Percentiles rank a stretch among this genome's conserved stretches.
Evolutionary conservation across 2,113 vertebrate species (phyloP).

Genomic region (Thunnus thynnus): DNA sequence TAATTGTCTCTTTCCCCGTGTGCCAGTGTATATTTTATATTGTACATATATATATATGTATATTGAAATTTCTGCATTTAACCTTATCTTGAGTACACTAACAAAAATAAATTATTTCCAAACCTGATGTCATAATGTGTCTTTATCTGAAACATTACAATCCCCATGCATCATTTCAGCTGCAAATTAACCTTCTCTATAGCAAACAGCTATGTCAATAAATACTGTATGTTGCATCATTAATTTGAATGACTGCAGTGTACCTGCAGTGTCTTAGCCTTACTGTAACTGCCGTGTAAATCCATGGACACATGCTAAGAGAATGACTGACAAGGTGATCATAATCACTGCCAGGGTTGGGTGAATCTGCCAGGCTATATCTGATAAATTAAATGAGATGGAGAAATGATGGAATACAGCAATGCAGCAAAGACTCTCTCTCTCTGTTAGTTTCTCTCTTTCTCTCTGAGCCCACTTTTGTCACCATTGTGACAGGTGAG

Average conservation of each 20-base stretch:
- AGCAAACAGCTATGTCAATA: too few relatives aligned
- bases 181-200: not conserved
- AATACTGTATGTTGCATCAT: not conserved
- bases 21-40: too few relatives aligned
- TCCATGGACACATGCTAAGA: constrained; percentile 16
- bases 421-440: constrained; percentile 12
- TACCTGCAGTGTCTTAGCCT: not conserved
- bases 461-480: constrained; percentile 24
- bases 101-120: not conserved
- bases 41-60: too few relatives aligned
- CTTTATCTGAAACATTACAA: not conserved
- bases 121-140: not conserved
- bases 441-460: constrained; percentile 17
- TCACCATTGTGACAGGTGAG: constrained; percentile 50
- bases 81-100: not conserved
- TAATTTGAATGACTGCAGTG: not conserved
- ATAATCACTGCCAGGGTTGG: constrained; percentile 55
- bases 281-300: constrained; percentile 1
- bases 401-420: constrained; percentile 48
- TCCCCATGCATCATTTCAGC: not conserved
- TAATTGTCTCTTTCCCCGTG: too few relatives aligned
- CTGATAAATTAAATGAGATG: constrained; percentile 66
- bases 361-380: constrained; percentile 48
- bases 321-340: constrained; percentile 59
- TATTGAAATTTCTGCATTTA: not conserved